phyloP scores from a whole-genome alignment of 2,113 vertebrate genomes.

The Lathamus discolor region DNA sequence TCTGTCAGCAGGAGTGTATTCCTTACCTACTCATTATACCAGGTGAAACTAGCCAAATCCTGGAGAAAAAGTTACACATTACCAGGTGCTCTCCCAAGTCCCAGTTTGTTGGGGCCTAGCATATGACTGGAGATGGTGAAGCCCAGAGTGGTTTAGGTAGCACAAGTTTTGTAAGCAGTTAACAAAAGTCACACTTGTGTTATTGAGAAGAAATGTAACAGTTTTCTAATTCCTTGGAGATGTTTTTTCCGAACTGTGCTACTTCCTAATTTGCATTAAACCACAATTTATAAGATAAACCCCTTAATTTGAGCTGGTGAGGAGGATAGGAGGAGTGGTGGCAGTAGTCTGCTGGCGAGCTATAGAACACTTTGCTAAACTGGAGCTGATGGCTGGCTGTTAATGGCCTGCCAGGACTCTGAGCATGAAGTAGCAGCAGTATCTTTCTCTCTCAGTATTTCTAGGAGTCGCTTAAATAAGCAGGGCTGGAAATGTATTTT shows the following conservation, averaged over 20 bases:
- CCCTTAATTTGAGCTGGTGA: background rate
- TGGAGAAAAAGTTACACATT: background rate
- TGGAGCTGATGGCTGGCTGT: background rate
- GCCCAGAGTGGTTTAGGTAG: background rate
- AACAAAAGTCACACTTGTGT: background rate
- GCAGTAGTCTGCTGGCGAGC: background rate
- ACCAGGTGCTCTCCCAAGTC: background rate
- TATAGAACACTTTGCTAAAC: background rate
- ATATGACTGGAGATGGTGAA: background rate
- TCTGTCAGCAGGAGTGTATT: background rate
- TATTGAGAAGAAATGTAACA: background rate
- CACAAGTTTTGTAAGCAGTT: background rate
- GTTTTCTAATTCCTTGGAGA: background rate
- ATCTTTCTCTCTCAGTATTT: background rate
- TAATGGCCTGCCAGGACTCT: background rate
- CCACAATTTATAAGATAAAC: background rate
- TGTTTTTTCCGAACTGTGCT: background rate
- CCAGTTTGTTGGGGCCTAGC: background rate
- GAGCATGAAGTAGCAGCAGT: background rate
- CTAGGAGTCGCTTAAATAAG: constrained; percentile 6
- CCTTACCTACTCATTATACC: background rate
- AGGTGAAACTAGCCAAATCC: background rate
- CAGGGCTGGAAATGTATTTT: background rate
- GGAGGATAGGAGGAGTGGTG: background rate
- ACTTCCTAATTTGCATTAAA: background rate